Conservation (phyloP, 2,113 vertebrate genomes). For the Motacilla tschutschensis region DNA sequence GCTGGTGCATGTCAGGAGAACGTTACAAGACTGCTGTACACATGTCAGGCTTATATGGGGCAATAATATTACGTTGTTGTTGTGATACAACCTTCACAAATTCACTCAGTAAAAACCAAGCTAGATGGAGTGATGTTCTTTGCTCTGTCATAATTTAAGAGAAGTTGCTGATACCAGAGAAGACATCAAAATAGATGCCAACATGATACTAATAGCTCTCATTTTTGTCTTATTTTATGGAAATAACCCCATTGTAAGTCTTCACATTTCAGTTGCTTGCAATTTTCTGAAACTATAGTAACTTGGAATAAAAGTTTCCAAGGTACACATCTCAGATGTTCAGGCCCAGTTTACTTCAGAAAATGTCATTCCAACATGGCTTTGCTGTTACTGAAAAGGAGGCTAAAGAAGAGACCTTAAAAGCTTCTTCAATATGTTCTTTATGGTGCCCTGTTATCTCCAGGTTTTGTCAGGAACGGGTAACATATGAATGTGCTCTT, state of each 20-base stretch:
- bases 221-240: not conserved
- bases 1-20: not conserved
- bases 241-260: not conserved
- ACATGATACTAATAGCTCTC: not conserved
- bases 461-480: not conserved
- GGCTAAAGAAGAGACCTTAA: not conserved
- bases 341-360: not conserved
- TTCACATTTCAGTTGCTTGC: not conserved
- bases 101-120: not conserved
- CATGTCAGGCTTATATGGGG: not conserved
- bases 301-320: not conserved
- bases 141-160: not conserved
- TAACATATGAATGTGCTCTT: not conserved
- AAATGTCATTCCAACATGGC: not conserved
- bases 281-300: not conserved
- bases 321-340: not conserved
- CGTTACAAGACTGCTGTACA: not conserved
- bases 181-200: not conserved
- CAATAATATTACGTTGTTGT: not conserved
- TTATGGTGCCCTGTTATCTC: not conserved
- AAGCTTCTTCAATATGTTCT: not conserved
- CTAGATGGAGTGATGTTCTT: not conserved
- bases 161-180: not conserved
- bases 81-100: not conserved
- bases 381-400: constrained; percentile 4